Conservation (phyloP, 1,140 invertebrate species). For the Nephotettix cincticeps region DNA sequence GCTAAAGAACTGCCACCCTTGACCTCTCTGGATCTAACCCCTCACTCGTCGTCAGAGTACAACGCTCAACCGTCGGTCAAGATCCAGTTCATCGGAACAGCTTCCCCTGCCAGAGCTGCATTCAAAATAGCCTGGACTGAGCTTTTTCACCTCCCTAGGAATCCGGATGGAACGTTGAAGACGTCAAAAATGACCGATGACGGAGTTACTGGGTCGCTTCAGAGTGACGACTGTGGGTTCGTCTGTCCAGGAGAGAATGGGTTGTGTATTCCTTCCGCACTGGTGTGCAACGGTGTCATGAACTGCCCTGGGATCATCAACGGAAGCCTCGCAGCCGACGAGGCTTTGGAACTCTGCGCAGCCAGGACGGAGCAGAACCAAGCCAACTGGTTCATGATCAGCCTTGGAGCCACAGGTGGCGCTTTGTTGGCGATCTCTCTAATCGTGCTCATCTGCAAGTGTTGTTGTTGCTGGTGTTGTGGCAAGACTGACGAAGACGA, state of each 20-base stretch:
- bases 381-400: conserved; percentile 55
- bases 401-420: conserved; percentile 49
- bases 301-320: conserved; percentile 70
- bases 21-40: conserved; percentile 67
- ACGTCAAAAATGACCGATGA: conserved; percentile 66
- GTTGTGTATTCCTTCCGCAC: conserved; percentile 73
- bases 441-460: conserved; percentile 50
- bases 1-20: conserved; percentile 74
- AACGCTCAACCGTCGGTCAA: conserved; percentile 55
- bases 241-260: conserved; percentile 79
- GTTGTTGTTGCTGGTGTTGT: conserved; percentile 49
- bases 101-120: conserved; percentile 73
- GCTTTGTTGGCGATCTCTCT: conserved; percentile 49
- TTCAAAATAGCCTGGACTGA: conserved; percentile 90
- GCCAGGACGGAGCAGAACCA: conserved; percentile 45
- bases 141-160: conserved; percentile 79
- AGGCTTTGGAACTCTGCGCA: conserved; percentile 58
- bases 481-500: conserved; percentile 33
- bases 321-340: conserved; percentile 37
- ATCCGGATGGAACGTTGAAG: conserved; percentile 75
- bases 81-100: conserved; percentile 68
- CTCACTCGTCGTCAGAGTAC: conserved; percentile 59
- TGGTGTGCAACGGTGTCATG: conserved; percentile 83
- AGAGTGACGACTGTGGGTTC: conserved; percentile 51
- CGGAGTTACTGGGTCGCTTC: conserved; percentile 36